Base-by-base conservation (phyloP, 35 echinoderm and acorn worm species). In the Amphiura filiformis region DNA sequence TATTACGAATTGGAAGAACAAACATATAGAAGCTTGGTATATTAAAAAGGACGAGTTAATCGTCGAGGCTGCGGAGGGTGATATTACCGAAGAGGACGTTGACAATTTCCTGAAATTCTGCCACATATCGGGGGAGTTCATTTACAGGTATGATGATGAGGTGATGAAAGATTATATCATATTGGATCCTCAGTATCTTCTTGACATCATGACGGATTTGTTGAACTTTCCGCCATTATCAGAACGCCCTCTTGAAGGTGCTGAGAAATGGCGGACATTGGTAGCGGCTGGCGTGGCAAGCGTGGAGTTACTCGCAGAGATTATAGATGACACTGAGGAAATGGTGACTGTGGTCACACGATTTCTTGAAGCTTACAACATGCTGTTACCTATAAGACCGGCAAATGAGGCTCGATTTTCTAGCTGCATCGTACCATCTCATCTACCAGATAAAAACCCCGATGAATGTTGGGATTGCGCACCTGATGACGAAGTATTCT, bases 71-170 rank as follows among this genome's bases (percentile, higher is more conserved):
- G 65, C 31, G 31, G 76, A 78, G 13, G 37, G 78, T n/a, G 39
- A 34, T 39, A n/a, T 78, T 22, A 78, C 23, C 1, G 9, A 37
- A n/a, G 35, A 0, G 9, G 64, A 78, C 1, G 15, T 87, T 15
- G 23, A 42, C 18, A 33, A 39, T 36, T 30, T 87, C 39, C 76
- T 87, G 15, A 3, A 7, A 37, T 14, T 35, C 32, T 30, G 75
- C 1, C 37, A 87, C 38, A 32, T 34, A 12, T 39, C 86, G 2
- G 86, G 86, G 18, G 86, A 87, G 9, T 38, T 87, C 20, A 87
- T 87, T 13, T 87, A 87, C 42, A 32, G 76, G 34, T 7, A 76
- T 28, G 86, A 87, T 49, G 86, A 87, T 78, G 35, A 77, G 32
- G 35, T 78, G 14, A 34, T 87, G 26, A 78, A 78, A 33, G 31